Base-by-base conservation (phyloP, 2,797 vertebrate genomes). In the Peromyscus melanophrys region DNA sequence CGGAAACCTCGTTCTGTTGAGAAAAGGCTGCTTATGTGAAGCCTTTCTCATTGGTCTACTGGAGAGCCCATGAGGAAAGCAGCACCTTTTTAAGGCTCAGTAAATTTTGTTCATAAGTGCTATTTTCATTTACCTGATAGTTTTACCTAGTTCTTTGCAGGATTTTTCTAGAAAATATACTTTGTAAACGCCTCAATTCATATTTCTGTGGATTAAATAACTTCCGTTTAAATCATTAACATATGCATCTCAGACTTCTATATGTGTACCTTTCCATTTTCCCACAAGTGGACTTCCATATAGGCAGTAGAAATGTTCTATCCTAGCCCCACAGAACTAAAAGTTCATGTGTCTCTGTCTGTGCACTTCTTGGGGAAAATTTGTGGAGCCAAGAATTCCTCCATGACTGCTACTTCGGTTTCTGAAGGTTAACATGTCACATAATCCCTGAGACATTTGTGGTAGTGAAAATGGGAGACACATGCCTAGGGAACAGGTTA, bases 241-340 rank as follows among this genome's bases (percentile, higher is more conserved):
- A 34, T 40, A 21, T 61, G 12, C 52, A 61, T 76, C 77, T 94
- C 34, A 61, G 12, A 25, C 10, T 69, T 67, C 29, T 76, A 17
- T 87, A 92, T 46, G 27, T 75, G 46, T 65, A 84, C 57, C 76
- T 83, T 86, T 69, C 43, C 61, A 89, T 95, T 84, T 80, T 75
- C 46, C 55, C 27, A 40, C 11, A 57, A 78, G 73, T 17, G 43
- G 31, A 57, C 17, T 61, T 43, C 71, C 21, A 4, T 59, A 34
- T 57, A 61, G 31, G 65, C 46, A 3, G 27, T 43, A 90, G 82
- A 46, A 90, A 83, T 52, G 19, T 40, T n/a, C 63, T 57, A 63
- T 40, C 34, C 34, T 9, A 6, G 27, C 25, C 23, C 25, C 19
- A 3, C 3, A 34, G 29, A 75, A 83, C 61, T 43, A 65, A 43